phyloP scores from a whole-genome alignment of 1,140 invertebrate genomes.

The Gyrodactylus salaris region DNA sequence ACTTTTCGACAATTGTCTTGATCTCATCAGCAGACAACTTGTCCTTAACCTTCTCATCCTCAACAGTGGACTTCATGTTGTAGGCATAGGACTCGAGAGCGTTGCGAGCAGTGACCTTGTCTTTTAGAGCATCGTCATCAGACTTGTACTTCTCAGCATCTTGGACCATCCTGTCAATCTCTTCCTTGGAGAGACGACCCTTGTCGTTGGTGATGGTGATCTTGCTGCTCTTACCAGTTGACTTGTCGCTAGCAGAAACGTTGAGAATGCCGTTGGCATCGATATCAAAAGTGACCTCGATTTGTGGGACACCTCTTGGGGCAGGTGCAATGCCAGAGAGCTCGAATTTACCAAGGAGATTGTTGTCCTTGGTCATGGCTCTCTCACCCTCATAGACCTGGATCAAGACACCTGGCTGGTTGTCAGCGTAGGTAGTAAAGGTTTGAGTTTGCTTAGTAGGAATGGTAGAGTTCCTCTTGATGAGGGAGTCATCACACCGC shows the following conservation, averaged over 20 bases:
- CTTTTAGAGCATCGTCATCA: slow-evolving; percentile 51
- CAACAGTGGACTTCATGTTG: slow-evolving; percentile 54
- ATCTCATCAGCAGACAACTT: slow-evolving; percentile 45
- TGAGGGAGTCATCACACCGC: slow-evolving; percentile 31
- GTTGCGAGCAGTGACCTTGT: slow-evolving; percentile 47
- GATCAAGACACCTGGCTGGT: slow-evolving; percentile 12
- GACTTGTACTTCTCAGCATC: slow-evolving; percentile 71
- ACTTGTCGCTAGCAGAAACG: slow-evolving; percentile 25
- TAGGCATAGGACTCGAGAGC: slow-evolving; percentile 69
- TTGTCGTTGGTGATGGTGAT: slow-evolving; percentile 94
- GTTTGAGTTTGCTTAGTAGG: slow-evolving; percentile 31
- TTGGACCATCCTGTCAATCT: slow-evolving; percentile 82
- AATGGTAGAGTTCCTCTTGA: slow-evolving; percentile 31
- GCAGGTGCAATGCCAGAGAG: slow-evolving; percentile 69
- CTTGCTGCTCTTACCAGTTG: slow-evolving; percentile 74
- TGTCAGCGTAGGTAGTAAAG: slow-evolving; percentile 31
- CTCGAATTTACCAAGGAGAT: slow-evolving; percentile 64
- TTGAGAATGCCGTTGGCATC: slow-evolving; percentile 25
- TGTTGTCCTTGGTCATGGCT: slow-evolving; percentile 32
- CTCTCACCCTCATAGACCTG: slow-evolving; percentile 30
- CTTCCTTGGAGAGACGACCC: slow-evolving; percentile 66
- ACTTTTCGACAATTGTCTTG: slow-evolving; percentile 49
- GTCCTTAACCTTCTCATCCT: slow-evolving; percentile 30
- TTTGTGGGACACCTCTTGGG: slow-evolving; percentile 61
- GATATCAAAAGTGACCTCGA: too few species aligned